Percentiles rank a stretch among this genome's conserved stretches.
Evolutionary conservation across 2,888 invertebrate genomes (phyloP).

Genomic region (Dynastes grantii): DNA sequence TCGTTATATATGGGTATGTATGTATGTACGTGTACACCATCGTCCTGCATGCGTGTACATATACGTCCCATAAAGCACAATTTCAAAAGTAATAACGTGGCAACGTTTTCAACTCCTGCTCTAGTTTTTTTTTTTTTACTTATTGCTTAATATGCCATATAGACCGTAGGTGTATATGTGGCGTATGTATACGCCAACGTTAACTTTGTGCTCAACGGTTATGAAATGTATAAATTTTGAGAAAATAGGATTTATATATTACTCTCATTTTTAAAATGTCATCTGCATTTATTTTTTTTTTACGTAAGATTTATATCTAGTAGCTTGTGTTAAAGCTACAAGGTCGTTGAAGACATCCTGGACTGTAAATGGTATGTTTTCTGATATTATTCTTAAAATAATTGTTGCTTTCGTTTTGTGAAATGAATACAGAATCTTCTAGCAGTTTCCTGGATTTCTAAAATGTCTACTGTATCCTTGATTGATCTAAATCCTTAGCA

Average conservation of each 20-base stretch:
- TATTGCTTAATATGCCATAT: not conserved
- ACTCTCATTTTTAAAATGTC: conserved; percentile 7
- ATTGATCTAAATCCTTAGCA: too few species aligned
- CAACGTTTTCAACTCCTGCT: not conserved
- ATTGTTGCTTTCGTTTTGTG: too few species aligned
- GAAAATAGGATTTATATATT: not conserved
- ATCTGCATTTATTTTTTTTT: not conserved
- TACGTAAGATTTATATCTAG: not conserved
- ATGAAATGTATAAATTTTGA: conserved; percentile 16
- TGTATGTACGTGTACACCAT: too few species aligned
- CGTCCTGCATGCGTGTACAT: not conserved
- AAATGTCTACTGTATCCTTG: too few species aligned
- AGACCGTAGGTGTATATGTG: not conserved
- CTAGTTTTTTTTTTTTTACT: not conserved
- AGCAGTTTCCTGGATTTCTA: too few species aligned
- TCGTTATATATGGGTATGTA: not conserved
- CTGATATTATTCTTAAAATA: too few species aligned
- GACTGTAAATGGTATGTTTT: too few species aligned
- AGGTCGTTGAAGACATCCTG: too few species aligned
- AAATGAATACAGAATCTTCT: too few species aligned
- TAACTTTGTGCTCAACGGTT: not conserved
- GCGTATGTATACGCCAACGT: not conserved
- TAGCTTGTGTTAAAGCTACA: not conserved
- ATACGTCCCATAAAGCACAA: not conserved
- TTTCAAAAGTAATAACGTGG: conserved; percentile 1